Conservation (phyloP, 2,888 invertebrate species). For the Craniophora ligustri region DNA sequence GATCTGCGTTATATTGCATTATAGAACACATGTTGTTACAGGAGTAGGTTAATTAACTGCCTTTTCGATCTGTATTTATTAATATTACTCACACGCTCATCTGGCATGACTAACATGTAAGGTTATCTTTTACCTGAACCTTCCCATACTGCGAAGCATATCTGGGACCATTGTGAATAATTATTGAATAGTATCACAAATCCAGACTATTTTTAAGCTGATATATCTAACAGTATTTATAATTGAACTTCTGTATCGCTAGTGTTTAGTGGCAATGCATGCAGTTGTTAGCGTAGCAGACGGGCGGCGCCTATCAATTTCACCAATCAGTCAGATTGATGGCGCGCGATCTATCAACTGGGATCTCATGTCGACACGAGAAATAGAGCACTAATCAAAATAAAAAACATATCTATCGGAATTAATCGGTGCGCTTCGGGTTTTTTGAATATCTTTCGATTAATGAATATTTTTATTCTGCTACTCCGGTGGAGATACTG, state of each 20-base stretch:
- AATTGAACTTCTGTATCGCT: conserved; percentile 24
- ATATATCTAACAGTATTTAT: neutral
- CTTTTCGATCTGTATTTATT: too few relatives aligned
- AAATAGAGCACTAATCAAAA: conserved; percentile 62
- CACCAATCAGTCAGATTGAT: conserved; percentile 79
- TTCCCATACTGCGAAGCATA: too few relatives aligned
- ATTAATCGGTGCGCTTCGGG: conserved; percentile 43
- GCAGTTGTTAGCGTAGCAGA: conserved; percentile 63
- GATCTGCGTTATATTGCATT: too few relatives aligned
- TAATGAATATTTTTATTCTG: neutral
- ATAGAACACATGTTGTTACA: too few relatives aligned
- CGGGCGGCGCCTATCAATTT: conserved; percentile 85
- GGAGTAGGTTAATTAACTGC: too few relatives aligned
- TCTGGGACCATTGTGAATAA: too few relatives aligned
- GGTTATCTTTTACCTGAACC: too few relatives aligned
- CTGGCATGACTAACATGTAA: too few relatives aligned
- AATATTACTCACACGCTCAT: too few relatives aligned
- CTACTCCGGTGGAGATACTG: too few relatives aligned
- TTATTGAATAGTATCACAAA: too few relatives aligned
- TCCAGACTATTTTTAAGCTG: too few relatives aligned
- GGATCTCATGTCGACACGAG: conserved; percentile 53
- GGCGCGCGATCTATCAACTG: conserved; percentile 69
- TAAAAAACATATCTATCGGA: conserved; percentile 49
- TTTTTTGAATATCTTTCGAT: conserved; percentile 17
- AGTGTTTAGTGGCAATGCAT: conserved; percentile 45